Evolutionary conservation across 2,113 vertebrate species (phyloP).

Genomic region (Pogona vitticeps): DNA sequence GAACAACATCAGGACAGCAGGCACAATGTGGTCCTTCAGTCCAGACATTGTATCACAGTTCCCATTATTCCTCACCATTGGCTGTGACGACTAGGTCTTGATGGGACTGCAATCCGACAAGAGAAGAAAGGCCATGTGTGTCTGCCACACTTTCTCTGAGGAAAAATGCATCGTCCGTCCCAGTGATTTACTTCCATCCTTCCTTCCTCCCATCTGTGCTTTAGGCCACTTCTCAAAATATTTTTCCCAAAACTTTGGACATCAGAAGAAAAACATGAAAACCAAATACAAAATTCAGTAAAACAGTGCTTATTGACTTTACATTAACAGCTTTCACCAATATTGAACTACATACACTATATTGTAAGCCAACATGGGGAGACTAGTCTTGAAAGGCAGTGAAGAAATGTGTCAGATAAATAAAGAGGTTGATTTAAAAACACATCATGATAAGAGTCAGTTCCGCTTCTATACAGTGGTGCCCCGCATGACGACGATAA

Average conservation of each 20-base stretch:
- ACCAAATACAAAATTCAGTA: neutral
- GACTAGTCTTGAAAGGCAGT: neutral
- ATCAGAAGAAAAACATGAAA: neutral
- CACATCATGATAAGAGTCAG: neutral
- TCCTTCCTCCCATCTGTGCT: neutral
- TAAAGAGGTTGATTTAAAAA: neutral
- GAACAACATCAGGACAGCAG: too few species aligned
- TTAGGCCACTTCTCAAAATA: neutral
- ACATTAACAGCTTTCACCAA: neutral
- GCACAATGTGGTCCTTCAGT: neutral
- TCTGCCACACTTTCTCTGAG: neutral
- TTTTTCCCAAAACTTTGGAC: too few species aligned
- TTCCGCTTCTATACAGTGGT: neutral
- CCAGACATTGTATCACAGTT: neutral
- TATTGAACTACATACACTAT: neutral
- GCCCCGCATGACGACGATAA: too few species aligned
- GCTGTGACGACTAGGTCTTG: neutral
- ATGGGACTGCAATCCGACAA: neutral
- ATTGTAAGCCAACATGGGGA: neutral
- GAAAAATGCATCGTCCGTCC: neutral
- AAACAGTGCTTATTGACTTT: neutral
- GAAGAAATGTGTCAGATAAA: neutral
- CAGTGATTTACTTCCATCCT: neutral
- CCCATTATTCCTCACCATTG: neutral
- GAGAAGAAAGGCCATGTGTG: too few species aligned